phyloP scores from a whole-genome alignment of 2,113 vertebrate species.

The Saguinus midas region DNA sequence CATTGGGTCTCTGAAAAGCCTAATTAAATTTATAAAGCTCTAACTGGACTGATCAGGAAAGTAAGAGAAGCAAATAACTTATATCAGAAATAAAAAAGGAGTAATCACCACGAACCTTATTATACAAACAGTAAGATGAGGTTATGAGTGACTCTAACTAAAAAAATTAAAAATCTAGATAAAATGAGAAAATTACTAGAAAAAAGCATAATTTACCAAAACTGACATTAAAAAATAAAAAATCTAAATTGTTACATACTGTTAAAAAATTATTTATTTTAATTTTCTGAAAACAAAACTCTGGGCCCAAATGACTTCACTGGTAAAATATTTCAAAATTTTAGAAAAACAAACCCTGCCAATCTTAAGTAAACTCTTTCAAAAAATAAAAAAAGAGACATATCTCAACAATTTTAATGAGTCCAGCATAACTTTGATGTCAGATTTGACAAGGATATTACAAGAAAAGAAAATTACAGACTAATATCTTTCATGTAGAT shows the following conservation, averaged over 20 bases:
- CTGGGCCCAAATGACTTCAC: background rate
- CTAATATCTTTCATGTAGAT: background rate
- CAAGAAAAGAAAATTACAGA: background rate
- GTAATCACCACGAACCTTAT: background rate
- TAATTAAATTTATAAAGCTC: slow-evolving; percentile 8
- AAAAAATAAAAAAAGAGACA: slow-evolving; percentile 15
- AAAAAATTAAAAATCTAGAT: background rate
- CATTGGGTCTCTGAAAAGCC: slow-evolving; percentile 6
- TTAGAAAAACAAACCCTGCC: background rate
- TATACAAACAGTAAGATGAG: background rate
- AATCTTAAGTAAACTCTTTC: slow-evolving; percentile 19
- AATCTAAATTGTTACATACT: background rate
- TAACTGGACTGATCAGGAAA: background rate
- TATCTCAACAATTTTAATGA: background rate
- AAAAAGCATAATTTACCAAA: slow-evolving; percentile 8
- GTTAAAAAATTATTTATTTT: background rate
- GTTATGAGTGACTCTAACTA: background rate
- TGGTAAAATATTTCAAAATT: slow-evolving; percentile 5
- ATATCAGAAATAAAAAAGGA: background rate
- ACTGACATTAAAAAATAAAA: slow-evolving; percentile 23
- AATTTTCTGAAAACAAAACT: background rate
- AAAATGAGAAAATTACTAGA: background rate
- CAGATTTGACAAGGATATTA: background rate
- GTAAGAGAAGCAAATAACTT: background rate
- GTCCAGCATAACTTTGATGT: background rate